These are phyloP conservation scores for Uromys caudimaculatus DNA, from an alignment of 2,797 vertebrate genomes.

Conservation along the genomic window DNA sequence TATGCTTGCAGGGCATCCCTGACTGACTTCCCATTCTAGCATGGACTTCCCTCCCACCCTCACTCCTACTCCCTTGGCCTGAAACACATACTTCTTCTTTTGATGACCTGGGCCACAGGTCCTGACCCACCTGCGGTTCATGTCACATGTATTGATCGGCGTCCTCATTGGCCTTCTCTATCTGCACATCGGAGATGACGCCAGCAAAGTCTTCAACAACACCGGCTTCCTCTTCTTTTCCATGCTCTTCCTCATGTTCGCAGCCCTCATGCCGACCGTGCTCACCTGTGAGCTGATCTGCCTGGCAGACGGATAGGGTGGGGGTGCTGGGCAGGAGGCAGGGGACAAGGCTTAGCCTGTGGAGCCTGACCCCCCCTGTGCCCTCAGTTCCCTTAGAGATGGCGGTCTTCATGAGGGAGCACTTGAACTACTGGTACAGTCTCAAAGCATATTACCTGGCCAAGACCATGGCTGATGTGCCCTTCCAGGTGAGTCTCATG, in stretches of 20 bases:
- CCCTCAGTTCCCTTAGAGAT: conserved; percentile 96
- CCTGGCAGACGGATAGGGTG: background rate
- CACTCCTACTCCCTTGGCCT: background rate
- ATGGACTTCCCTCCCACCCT: background rate
- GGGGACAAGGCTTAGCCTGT: background rate
- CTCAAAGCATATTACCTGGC: conserved; percentile 98
- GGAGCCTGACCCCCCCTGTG: background rate
- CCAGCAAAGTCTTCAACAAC: conserved; percentile 99
- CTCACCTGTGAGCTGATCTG: conserved; percentile 94
- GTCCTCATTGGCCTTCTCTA: conserved; percentile 98
- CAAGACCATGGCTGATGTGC: conserved; percentile 97
- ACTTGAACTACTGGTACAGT: conserved; percentile 99
- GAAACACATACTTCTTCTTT: background rate
- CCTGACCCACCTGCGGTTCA: conserved; percentile 96
- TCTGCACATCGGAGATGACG: conserved; percentile 97
- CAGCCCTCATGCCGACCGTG: conserved; percentile 97
- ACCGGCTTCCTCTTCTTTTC: conserved; percentile 99
- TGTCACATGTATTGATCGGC: conserved; percentile 96
- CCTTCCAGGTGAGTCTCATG: conserved; percentile 93
- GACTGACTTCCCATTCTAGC: background rate
- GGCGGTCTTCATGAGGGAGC: conserved; percentile 96
- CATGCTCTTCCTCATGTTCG: conserved; percentile 99
- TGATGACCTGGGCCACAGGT: conserved; percentile 88
- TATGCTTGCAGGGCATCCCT: background rate
- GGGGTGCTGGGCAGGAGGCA: background rate